A percentile compares a stretch with the other conserved stretches of the same genome.
These are phyloP conservation scores for Mechanitis messenoides DNA, from an alignment of 2,888 invertebrate species.

Conservation along the genomic window DNA sequence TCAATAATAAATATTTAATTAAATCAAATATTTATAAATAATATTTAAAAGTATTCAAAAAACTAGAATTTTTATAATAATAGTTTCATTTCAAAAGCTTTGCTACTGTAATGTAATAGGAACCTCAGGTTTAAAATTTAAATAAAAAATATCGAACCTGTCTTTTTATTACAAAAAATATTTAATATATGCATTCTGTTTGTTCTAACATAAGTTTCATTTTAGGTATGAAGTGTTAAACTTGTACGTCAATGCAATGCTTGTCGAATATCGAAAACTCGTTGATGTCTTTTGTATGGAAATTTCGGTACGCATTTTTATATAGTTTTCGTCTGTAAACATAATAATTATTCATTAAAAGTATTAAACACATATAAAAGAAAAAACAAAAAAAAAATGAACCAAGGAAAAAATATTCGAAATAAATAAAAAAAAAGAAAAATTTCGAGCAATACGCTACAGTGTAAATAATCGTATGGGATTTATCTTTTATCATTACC, in stretches of 20 bases:
- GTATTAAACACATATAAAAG: not conserved
- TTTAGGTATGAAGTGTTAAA: too few species aligned
- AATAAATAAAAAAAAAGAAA: not conserved
- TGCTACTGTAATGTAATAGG: too few species aligned
- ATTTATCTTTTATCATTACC: conserved; percentile 53
- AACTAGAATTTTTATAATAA: too few species aligned
- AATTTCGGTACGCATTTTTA: not conserved
- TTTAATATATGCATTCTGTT: not conserved
- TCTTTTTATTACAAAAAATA: not conserved
- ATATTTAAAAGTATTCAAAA: too few species aligned
- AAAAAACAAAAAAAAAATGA: too few species aligned
- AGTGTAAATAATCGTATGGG: conserved; percentile 19
- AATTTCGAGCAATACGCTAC: conserved; percentile 13
- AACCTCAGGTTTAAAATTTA: too few species aligned
- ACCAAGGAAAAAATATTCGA: too few species aligned
- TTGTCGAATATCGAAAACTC: conserved; percentile 10
- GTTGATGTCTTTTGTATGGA: conserved; percentile 31
- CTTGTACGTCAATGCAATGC: too few species aligned
- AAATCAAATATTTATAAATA: too few species aligned
- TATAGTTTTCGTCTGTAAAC: not conserved
- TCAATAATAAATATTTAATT: too few species aligned
- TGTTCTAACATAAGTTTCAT: not conserved
- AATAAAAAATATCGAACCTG: too few species aligned
- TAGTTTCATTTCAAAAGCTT: too few species aligned
- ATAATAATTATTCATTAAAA: not conserved